Base-by-base conservation (phyloP, 2,797 vertebrate species). In the Thaleichthys pacificus region DNA sequence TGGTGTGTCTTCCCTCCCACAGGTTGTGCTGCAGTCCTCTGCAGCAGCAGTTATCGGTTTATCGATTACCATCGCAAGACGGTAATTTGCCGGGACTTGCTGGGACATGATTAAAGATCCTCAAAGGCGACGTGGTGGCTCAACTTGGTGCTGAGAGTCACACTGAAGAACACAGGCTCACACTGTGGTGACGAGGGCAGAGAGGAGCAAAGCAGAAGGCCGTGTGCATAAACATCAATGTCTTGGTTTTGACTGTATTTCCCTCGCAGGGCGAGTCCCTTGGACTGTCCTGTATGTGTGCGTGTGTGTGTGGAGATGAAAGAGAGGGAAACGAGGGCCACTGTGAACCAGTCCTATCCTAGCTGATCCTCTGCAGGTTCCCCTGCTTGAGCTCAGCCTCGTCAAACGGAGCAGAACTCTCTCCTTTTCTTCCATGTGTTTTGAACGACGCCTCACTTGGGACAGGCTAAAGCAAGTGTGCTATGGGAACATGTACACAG, bases 101-200 rank as follows among this genome's bases (percentile, higher is more conserved):
- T 81, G 86, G 82, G 88, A 92, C 88, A 90, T 91, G 91, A 93
- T 92, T 92, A 91, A 90, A 91, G 90, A 91, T 90, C 83, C 68
- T 82, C 86, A 35, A 79, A 80, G 83, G 49, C 81, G 78, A 87
- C 82, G 80, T 62, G 84, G 82, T 84, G 84, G 86, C 86, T 89
- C 74, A 56, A 83, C 78, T 83, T 62, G 78, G 84, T 82, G 84
- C 84, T 21, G 63, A 56, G 77, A 81, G 84, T 88, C 84, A 78
- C 79, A 87, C 89, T 88, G 89, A 81, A 84, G 88, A 88, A 63
- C 75, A 15, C 67, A 72, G 63, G 61, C 76, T 61, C 69, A 32
- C 67, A n/a, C 51, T 8, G 49, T 35, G 49, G 9, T 57, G 17
- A 21, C 19, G 30, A 47, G 61, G 17, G 8, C 11, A 38, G 24